phyloP scores from a whole-genome alignment of 1,140 invertebrate genomes.

The Aethina tumida region DNA sequence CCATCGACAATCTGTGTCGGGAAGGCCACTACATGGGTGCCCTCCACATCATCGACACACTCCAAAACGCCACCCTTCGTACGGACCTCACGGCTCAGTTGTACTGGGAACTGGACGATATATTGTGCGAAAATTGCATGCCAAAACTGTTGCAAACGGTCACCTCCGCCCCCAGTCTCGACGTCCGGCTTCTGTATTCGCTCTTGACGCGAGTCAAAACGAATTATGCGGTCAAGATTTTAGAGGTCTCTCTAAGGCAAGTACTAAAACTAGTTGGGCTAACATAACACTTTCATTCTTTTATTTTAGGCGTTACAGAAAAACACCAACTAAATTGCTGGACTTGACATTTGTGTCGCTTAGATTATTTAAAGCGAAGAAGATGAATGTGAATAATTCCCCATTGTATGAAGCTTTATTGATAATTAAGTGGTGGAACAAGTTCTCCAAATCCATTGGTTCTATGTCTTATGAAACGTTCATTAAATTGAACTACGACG shows the following conservation, averaged over 20 bases:
- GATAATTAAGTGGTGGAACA: conserved; percentile 30
- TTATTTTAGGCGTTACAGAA: too few species aligned
- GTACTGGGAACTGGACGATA: not conserved
- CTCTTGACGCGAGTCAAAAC: conserved; percentile 5
- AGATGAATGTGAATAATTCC: too few species aligned
- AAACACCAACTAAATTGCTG: too few species aligned
- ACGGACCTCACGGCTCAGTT: not conserved
- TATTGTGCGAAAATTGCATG: conserved; percentile 10
- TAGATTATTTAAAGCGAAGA: too few species aligned
- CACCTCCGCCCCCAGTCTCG: conserved; percentile 10
- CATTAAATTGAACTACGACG: conserved; percentile 12
- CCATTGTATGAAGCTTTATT: too few species aligned
- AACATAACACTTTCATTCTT: too few species aligned
- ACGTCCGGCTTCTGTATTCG: conserved; percentile 12
- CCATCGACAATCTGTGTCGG: conserved; percentile 13
- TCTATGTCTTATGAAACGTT: conserved; percentile 19
- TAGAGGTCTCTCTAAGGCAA: too few species aligned
- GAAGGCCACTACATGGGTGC: conserved; percentile 18
- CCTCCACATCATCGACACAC: conserved; percentile 13
- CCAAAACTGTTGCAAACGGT: conserved; percentile 13
- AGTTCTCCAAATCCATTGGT: conserved; percentile 7
- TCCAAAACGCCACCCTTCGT: not conserved
- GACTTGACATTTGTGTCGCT: too few species aligned
- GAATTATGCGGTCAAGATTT: conserved; percentile 6
- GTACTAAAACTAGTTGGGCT: too few species aligned